Evolutionary conservation across 2,888 invertebrate species (phyloP).

Genomic region (Heliconius ismenius): DNA sequence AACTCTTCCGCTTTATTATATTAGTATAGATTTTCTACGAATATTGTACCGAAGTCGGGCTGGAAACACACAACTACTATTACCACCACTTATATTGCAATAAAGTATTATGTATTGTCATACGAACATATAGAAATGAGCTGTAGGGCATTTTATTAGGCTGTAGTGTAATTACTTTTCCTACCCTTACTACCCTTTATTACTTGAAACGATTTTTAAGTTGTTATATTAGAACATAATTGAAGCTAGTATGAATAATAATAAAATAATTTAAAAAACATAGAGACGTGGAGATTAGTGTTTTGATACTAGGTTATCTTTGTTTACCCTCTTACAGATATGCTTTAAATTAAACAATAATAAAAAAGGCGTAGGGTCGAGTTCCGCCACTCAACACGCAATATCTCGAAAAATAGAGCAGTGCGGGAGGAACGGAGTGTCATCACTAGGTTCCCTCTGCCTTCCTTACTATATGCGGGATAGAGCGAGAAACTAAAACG

Average conservation of each 20-base stretch:
- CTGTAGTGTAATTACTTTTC: neutral
- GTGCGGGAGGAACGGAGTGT: no score
- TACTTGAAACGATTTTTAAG: neutral
- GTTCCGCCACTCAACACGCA: no score
- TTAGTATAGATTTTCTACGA: slow-evolving; percentile 24
- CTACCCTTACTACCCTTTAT: neutral
- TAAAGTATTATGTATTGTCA: neutral
- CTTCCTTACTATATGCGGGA: neutral
- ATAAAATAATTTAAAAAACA: neutral
- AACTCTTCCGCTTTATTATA: no score
- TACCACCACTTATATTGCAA: neutral
- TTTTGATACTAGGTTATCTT: no score
- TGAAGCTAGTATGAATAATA: neutral
- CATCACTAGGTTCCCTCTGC: neutral
- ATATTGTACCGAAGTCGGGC: neutral
- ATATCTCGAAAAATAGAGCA: no score
- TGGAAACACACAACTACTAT: neutral
- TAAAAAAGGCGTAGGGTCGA: no score
- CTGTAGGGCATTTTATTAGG: neutral
- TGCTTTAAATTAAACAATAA: no score
- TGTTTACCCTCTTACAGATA: no score
- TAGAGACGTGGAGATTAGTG: no score
- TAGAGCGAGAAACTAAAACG: neutral
- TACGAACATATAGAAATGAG: neutral
- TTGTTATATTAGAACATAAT: neutral